Evolutionary conservation across 2,888 invertebrate species (phyloP), one percentile per base, ranked within the genome.

Genomic region (Osedax fenrisi): DNA sequence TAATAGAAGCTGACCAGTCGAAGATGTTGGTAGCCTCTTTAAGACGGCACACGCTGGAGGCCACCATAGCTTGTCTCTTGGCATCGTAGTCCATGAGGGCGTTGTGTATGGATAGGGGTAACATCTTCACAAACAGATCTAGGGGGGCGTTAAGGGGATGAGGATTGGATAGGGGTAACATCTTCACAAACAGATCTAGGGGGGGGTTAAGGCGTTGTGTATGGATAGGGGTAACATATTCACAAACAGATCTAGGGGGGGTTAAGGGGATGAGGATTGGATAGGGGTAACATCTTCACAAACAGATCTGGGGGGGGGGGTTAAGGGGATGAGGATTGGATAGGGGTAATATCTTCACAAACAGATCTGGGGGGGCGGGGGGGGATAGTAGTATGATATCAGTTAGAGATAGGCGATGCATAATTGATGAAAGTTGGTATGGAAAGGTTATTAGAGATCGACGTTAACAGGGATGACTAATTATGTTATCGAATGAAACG

Each of bases 131-230:
- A 86, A 98, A 97, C 81, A 95, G 87, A 85, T 97, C 96, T 88
- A 81, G 83, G 76, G 41, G 68, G 22, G 17, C 17, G 25, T 21
- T 1, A n/a, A 41, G 21, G 25, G 22, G 24, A n/a, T 27, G 21
- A n/a, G n/a, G 94, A 75, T 97, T 89, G 66, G 90, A 89, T 72
- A 95, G 90, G 25, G 98, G 97, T 71, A 95, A 90, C 81, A 98
- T 87, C 76, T 89, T 88, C 76, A 87, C 89, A 86, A 98, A 97
- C 81, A 95, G 87, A 85, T 97, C 96, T 88, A 81, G 83, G 76
- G 41, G 68, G 22, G 17, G 3, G 25, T 21, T 1, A n/a, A 41
- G 21, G 25, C 21, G 24, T 22, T 27, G 21, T n/a, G n/a, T 94
- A 75, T 97, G 89, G 66, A 90, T 89, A 72, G 95, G 90, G 25